phyloP scores from a whole-genome alignment of 2,113 vertebrate genomes.

The Mormyrus lacerda region DNA sequence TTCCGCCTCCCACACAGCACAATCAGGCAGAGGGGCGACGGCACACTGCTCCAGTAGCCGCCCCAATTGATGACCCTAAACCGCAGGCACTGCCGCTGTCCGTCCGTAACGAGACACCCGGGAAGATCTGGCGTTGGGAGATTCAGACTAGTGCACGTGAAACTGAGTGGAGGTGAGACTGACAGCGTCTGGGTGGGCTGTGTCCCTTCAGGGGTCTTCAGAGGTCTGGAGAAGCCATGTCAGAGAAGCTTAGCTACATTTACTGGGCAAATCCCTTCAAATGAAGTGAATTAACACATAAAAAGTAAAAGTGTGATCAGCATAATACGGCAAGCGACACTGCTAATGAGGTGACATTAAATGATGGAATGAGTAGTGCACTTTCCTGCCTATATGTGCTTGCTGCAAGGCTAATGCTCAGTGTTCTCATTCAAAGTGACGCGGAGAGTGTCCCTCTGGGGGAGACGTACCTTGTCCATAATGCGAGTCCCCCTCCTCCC shows the following conservation, averaged over 20 bases:
- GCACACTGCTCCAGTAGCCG: not conserved
- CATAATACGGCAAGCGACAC: not conserved
- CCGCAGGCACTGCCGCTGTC: conserved; percentile 23
- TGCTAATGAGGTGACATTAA: not conserved
- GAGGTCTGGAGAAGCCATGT: not conserved
- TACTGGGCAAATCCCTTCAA: not conserved
- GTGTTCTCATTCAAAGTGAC: conserved; percentile 69
- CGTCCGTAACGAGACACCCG: not conserved
- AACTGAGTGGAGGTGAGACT: not conserved
- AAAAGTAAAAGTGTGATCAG: conserved; percentile 22
- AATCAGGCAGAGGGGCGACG: conserved; percentile 43
- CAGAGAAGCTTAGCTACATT: not conserved
- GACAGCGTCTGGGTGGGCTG: not conserved
- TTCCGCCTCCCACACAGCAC: conserved; percentile 47
- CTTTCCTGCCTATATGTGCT: not conserved
- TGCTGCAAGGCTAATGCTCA: conserved; percentile 29
- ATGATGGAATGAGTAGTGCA: conserved; percentile 29
- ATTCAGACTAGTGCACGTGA: not conserved
- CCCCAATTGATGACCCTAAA: conserved; percentile 43
- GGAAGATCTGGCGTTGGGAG: not conserved
- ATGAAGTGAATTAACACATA: not conserved
- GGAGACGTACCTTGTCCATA: conserved; percentile 99
- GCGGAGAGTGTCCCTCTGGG: conserved; percentile 70
- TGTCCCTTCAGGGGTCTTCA: not conserved
- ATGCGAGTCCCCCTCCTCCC: conserved; percentile 71